Evolutionary conservation across 64 coral and sea anemone species (phyloP).

Genomic region (Stylophora pistillata): DNA sequence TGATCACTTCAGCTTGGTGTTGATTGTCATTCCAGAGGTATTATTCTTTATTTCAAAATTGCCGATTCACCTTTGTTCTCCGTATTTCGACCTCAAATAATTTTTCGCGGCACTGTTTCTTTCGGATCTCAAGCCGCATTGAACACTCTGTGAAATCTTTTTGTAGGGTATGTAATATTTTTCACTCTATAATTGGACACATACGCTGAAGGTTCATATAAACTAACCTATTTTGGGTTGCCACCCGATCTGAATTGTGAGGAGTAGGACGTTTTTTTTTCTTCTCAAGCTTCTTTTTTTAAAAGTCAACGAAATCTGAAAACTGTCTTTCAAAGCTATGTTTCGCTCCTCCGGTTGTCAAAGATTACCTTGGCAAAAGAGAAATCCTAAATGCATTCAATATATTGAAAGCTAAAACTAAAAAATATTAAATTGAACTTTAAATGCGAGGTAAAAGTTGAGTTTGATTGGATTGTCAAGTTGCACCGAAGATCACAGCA

Average conservation of each 20-base stretch:
- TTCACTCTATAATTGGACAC: conserved; percentile 19
- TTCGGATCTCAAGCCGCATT: not conserved
- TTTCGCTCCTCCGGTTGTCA: no score
- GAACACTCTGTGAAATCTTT: not conserved
- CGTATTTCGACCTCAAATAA: not conserved
- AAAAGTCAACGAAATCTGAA: no score
- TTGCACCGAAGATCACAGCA: no score
- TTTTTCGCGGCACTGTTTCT: not conserved
- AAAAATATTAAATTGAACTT: no score
- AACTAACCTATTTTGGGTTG: not conserved
- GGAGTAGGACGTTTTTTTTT: no score
- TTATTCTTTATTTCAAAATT: not conserved
- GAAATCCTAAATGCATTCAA: no score
- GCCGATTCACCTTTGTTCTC: conserved; percentile 14
- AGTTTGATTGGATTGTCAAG: not conserved
- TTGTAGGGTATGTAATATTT: not conserved
- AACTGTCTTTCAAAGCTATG: no score
- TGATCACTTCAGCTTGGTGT: not conserved
- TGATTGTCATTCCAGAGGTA: conserved; percentile 18
- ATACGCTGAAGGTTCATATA: conserved; percentile 6
- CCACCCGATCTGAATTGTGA: no score
- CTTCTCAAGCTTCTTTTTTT: no score
- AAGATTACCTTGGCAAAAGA: no score
- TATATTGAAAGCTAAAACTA: no score
- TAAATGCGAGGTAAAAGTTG: no score